phyloP scores from a whole-genome alignment of 2,113 vertebrate genomes.

The Orthonyx spaldingii region DNA sequence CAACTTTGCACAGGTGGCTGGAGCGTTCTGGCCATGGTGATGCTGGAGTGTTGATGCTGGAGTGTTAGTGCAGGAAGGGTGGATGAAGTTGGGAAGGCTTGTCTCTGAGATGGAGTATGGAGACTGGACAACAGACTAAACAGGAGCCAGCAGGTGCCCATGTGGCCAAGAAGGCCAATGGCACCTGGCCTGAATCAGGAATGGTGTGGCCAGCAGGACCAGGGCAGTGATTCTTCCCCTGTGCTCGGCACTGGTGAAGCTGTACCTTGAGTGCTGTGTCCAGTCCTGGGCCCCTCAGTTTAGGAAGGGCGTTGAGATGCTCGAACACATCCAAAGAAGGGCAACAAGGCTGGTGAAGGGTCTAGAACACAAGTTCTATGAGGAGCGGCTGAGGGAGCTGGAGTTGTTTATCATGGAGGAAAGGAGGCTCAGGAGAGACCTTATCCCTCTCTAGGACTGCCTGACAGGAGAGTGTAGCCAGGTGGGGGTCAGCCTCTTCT shows the following conservation, averaged over 20 bases:
- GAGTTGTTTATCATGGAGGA: neutral
- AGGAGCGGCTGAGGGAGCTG: neutral
- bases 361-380: neutral
- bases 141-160: neutral
- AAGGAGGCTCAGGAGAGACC: neutral
- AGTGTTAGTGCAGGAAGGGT: neutral
- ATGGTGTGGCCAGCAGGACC: neutral
- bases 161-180: neutral
- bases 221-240: neutral
- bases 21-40: rapidly evolving
- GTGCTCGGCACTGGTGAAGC: neutral
- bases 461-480: neutral
- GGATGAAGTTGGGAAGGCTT: neutral
- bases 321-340: neutral
- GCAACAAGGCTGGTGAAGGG: neutral
- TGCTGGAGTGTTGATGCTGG: neutral
- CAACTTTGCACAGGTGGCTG: rapidly evolving
- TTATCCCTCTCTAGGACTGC: neutral
- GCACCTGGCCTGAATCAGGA: neutral
- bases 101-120: neutral
- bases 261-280: neutral
- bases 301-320: neutral
- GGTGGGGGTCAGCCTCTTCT: rapidly evolving
- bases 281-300: neutral
- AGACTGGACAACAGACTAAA: neutral